phyloP scores from a whole-genome alignment of 2,113 vertebrate genomes.

The Rynchops niger region DNA sequence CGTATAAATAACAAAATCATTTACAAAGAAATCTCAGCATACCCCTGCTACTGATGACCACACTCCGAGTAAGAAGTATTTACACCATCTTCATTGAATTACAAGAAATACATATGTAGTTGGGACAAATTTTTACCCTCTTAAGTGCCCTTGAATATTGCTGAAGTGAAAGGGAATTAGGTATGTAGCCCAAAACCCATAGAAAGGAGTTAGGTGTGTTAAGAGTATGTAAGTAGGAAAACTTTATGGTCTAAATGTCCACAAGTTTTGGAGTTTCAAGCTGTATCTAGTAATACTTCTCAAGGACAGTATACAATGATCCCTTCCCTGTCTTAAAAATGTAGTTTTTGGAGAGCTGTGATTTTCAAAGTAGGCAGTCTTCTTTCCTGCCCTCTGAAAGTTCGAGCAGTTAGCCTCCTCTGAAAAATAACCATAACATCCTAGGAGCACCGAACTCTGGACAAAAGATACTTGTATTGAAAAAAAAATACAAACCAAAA shows the following conservation, averaged over 20 bases:
- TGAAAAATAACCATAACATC: not conserved
- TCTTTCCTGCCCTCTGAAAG: not conserved
- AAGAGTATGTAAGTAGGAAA: not conserved
- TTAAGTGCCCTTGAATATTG: not conserved
- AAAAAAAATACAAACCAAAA: not conserved
- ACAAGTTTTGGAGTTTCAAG: not conserved
- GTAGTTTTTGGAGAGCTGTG: not conserved
- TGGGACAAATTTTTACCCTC: not conserved
- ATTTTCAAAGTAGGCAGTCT: not conserved
- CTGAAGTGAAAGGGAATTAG: not conserved
- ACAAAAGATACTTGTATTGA: not conserved
- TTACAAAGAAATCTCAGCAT: not conserved
- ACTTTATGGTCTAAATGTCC: not conserved
- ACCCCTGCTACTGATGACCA: not conserved
- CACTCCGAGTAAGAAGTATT: not conserved
- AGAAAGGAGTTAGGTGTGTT: not conserved
- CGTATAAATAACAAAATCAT: not conserved
- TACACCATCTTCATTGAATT: not conserved
- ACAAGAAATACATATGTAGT: not conserved
- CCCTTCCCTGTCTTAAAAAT: not conserved
- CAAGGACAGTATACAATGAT: not conserved
- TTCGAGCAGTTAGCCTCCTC: not conserved
- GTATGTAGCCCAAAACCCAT: not conserved
- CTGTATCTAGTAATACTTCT: not conserved
- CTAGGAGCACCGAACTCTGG: not conserved